Evolutionary conservation across 2,113 vertebrate genomes (phyloP).

Genomic region (Eclectus roratus): DNA sequence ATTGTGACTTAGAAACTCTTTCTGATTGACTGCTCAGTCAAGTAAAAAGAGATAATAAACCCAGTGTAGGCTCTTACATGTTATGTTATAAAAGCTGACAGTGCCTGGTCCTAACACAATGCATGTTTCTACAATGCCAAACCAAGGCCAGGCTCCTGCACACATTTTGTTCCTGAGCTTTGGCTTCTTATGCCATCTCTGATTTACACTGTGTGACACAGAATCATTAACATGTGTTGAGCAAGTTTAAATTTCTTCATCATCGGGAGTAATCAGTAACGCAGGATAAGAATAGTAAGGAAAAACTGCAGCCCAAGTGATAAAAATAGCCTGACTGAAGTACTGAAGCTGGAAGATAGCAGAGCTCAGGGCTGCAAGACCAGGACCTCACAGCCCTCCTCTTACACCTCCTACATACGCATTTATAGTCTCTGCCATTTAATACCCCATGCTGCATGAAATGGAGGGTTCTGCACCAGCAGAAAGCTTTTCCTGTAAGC

Average conservation of each 20-base stretch:
- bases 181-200: background rate
- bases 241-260: conserved; percentile 9
- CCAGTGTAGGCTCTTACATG: background rate
- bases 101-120: background rate
- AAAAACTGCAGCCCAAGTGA: conserved; percentile 10
- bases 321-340: conserved; percentile 27
- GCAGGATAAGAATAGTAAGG: conserved; percentile 29
- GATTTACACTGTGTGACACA: background rate
- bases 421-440: background rate
- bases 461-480: background rate
- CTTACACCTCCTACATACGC: fast-evolving
- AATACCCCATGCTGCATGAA: background rate
- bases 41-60: conserved; percentile 26
- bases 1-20: conserved; percentile 33
- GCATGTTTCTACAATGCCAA: background rate
- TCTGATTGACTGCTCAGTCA: conserved; percentile 14
- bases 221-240: conserved; percentile 16
- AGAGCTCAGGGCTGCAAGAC: background rate
- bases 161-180: background rate
- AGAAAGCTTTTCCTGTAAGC: background rate
- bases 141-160: background rate
- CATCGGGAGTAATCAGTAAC: conserved; percentile 33
- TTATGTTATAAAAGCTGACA: background rate
- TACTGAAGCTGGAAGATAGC: background rate
- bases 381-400: background rate